Conservation (phyloP, 2,888 invertebrate genomes). For the Troides aeacus region DNA sequence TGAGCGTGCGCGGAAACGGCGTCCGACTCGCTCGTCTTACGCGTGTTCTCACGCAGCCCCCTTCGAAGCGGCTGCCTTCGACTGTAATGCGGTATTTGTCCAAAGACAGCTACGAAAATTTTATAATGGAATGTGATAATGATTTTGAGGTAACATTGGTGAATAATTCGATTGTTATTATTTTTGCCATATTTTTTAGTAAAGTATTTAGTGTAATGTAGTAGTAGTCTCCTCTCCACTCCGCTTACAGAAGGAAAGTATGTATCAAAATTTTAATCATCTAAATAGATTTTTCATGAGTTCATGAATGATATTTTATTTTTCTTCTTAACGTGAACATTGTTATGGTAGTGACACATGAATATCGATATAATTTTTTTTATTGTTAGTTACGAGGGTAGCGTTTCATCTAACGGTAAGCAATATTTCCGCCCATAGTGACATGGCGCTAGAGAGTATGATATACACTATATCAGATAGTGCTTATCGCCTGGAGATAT, state of each 20-base stretch:
- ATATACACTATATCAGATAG: too few relatives aligned
- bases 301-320: neutral
- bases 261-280: neutral
- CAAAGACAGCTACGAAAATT: conserved; percentile 59
- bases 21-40: conserved; percentile 44
- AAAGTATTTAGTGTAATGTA: neutral
- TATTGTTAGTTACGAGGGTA: too few relatives aligned
- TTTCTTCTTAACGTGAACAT: neutral
- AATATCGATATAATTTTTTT: too few relatives aligned
- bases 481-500: too few relatives aligned
- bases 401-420: too few relatives aligned
- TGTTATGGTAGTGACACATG: neutral
- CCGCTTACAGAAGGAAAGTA: too few relatives aligned
- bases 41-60: conserved; percentile 39
- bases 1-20: conserved; percentile 48
- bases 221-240: neutral
- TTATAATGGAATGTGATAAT: conserved; percentile 69
- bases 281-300: neutral
- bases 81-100: conserved; percentile 57
- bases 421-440: too few relatives aligned
- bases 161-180: neutral
- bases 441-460: too few relatives aligned
- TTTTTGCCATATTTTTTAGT: neutral
- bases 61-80: conserved; percentile 34
- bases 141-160: conserved; percentile 64